These are phyloP conservation scores for Drosophila grimshawi DNA, from an alignment of 1,140 invertebrate genomes.

Conservation along the genomic window DNA sequence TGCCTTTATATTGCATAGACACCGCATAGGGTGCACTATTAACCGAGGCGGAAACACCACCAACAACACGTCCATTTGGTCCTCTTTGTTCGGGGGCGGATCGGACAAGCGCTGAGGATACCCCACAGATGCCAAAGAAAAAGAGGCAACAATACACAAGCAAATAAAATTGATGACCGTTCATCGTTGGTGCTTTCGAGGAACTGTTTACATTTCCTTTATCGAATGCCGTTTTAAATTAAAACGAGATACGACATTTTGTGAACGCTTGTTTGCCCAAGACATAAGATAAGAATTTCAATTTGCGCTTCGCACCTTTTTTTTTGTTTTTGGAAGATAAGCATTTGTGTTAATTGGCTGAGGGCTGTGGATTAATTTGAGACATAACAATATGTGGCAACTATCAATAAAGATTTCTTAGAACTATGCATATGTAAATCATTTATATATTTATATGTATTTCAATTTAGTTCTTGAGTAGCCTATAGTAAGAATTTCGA, in stretches of 20 bases:
- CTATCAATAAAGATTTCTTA: background rate
- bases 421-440: background rate
- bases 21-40: constrained; percentile 81
- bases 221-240: constrained; percentile 64
- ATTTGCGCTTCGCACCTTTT: constrained; percentile 49
- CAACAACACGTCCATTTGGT: constrained; percentile 75
- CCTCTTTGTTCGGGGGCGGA: background rate
- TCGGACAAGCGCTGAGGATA: constrained; percentile 35
- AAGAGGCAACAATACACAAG: constrained; percentile 16
- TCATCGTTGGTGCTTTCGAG: constrained; percentile 51
- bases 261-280: background rate
- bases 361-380: constrained; percentile 51
- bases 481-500: background rate
- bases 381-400: constrained; percentile 1
- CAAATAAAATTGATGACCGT: constrained; percentile 43
- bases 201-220: constrained; percentile 71
- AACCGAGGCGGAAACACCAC: constrained; percentile 62
- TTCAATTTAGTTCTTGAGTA: background rate
- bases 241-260: constrained; percentile 54
- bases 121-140: constrained; percentile 31
- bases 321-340: constrained; percentile 46
- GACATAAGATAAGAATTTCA: constrained; percentile 64
- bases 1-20: constrained; percentile 69
- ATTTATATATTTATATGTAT: background rate
- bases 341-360: constrained; percentile 54